These are phyloP conservation scores for Miichthys miiuy DNA, from an alignment of 2,797 vertebrate genomes.

Conservation along the genomic window DNA sequence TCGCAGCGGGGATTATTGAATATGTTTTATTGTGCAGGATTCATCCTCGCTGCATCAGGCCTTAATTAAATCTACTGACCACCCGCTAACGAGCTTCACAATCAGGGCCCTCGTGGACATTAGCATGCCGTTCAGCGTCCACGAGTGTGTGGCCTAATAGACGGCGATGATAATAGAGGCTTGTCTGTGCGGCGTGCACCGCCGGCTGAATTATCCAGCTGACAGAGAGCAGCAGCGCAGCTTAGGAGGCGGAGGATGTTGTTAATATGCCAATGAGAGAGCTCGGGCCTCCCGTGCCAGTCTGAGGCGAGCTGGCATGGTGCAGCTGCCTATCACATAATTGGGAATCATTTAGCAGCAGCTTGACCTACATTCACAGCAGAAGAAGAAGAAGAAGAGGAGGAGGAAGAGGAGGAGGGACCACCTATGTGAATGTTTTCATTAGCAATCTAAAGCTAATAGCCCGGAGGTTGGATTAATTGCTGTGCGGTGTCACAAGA, in stretches of 20 bases:
- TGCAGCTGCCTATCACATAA: conserved; percentile 76
- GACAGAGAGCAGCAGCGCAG: conserved; percentile 78
- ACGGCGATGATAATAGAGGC: conserved; percentile 79
- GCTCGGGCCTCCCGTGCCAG: conserved; percentile 64
- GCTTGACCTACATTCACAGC: conserved; percentile 86
- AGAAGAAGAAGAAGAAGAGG: conserved; percentile 21
- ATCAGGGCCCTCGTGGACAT: conserved; percentile 54
- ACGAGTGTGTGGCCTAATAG: conserved; percentile 69
- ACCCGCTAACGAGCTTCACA: conserved; percentile 39
- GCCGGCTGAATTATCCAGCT: conserved; percentile 82
- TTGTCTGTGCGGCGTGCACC: conserved; percentile 78
- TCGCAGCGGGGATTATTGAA: conserved; percentile 31
- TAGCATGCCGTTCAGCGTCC: conserved; percentile 71
- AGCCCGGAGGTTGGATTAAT: conserved; percentile 89
- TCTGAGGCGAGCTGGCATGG: conserved; percentile 68
- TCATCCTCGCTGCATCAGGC: not conserved
- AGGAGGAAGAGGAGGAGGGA: conserved; percentile 79
- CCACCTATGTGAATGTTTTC: conserved; percentile 86
- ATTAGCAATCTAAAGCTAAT: conserved; percentile 87
- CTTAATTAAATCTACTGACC: conserved; percentile 47
- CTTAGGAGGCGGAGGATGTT: conserved; percentile 71
- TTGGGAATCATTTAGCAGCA: conserved; percentile 73
- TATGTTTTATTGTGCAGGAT: conserved; percentile 20
- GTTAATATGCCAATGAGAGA: conserved; percentile 82
- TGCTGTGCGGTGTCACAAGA: conserved; percentile 74